Evolutionary conservation across 2,888 invertebrate species (phyloP), one percentile per base, ranked within the genome.

Genomic region (Drosophila mayaguana): DNA sequence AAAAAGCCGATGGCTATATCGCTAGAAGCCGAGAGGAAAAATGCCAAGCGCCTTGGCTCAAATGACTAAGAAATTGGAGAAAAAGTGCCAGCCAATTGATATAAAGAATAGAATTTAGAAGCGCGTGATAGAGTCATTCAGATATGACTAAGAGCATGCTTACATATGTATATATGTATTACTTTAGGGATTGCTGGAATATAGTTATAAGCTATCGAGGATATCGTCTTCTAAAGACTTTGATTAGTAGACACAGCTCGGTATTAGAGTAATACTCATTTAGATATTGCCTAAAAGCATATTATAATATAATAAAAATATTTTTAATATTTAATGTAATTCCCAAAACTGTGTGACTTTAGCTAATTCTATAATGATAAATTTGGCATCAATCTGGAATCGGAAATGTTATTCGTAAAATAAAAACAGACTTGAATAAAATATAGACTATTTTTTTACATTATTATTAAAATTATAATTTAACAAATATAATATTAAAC

Each of bases 1-100:
- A 18, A 53, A 63, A 50, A 63, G 48, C 9, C 42, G 16, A 63
- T 18, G 16, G 5, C 22, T 38, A 51, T 50, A 53, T 22, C 45
- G 53, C 34, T 6, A 18, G 38, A 38, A 12, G 16, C 18, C 16
- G 18, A 32, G 20, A 8, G 12, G 3, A 28, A 45, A 36, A 36
- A 7, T 5, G 20, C 20, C 0, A 20, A 22, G 22, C 18, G 28
- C 14, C 45, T n/a, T 12, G 46, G n/a, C 20, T 40, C 20, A 14
- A 36, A 28, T 32, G 16, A 32, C 55, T 18, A 12, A 18, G 28
- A 28, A 25, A 42, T 55, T 6, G 28, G 9, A 18, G 28, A 28
- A 54, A 25, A 54, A 54, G 14, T 4, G 18, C 2, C 54, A 12
- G 40, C 4, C 54, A 2, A 3, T 40, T 25, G 12, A 25, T 6